Base-by-base conservation (phyloP, 1,140 invertebrate species). In the Leptinotarsa defecta region DNA sequence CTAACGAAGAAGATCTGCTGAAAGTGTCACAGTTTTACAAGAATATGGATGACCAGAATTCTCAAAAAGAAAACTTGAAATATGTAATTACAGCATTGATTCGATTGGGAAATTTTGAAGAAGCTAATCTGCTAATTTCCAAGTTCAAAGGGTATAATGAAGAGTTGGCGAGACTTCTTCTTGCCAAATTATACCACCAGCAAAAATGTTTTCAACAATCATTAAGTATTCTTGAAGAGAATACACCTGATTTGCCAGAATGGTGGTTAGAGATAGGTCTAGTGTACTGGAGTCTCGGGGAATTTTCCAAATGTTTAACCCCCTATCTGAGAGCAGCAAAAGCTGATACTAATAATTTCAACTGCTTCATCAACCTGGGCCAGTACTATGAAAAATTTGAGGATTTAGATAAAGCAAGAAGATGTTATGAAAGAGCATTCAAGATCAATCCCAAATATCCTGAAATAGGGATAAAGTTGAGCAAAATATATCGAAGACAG, bases 401-500 rank as follows among this genome's bases (percentile, higher is more conserved):
- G 34, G 90, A 94, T 83, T 81, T 90, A 43, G 87, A 90, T 52
- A 92, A 93, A 81, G 91, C 93, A 3, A 90, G 89, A 78, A 92
- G 92, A 82, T 97, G 95, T 87, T 96, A 92, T 84, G 91, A 95
- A 84, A 96, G 95, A 86, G 91, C 93, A 43, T 90, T 93, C 74
- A 91, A 91, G 81, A 87, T 97, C 3, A 92, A 94, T 87, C 88
- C 89, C 20, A 85, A 88, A 73, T 90, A 90, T 74, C 87, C 89
- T 52, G 88, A 91, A 77, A 91, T 91, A 74, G 92, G 92, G 22
- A 89, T 91, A 82, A 90, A 91, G 76, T 86, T 96, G 19, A 95
- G 94, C 85, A 91, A 92, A 80, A 87, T 92, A 43, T 93, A 95
- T 82, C 89, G 90, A 76, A 87, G 90, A 76, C 82, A 92, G 52